Percentiles rank a stretch among this genome's conserved stretches.
Evolutionary conservation across 1,140 invertebrate genomes (phyloP).

Genomic region (Sitophilus oryzae): DNA sequence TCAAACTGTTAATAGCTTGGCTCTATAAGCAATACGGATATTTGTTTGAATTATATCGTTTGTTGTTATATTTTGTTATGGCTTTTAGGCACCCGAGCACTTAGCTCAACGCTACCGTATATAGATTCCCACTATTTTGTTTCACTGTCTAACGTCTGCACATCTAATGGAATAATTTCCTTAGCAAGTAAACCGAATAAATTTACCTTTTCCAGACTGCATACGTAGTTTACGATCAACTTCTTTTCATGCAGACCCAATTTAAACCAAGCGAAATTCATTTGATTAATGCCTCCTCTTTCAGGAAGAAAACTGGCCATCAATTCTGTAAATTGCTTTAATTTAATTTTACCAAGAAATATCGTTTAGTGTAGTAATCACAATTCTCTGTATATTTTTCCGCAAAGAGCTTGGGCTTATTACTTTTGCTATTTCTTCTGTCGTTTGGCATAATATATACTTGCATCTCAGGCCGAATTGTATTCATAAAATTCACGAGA

Average conservation of each 20-base stretch:
- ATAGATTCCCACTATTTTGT: too few relatives aligned
- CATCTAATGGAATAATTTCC: too few relatives aligned
- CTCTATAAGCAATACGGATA: too few relatives aligned
- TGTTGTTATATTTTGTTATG: too few relatives aligned
- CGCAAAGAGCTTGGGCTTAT: constrained; percentile 20
- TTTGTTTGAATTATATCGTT: too few relatives aligned
- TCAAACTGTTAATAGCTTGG: too few relatives aligned
- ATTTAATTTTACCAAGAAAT: constrained; percentile 26
- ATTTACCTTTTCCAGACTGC: constrained; percentile 19
- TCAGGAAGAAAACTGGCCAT: constrained; percentile 26
- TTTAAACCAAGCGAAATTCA: constrained; percentile 25
- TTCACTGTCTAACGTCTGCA: too few relatives aligned
- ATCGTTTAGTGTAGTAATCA: constrained; percentile 25
- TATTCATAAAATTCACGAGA: constrained; percentile 28
- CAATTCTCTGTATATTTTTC: constrained; percentile 25
- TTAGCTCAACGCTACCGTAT: too few relatives aligned
- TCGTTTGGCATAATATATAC: constrained; percentile 25
- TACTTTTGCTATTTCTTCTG: constrained; percentile 24
- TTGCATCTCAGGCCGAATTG: constrained; percentile 20
- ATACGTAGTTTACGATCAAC: constrained; percentile 24
- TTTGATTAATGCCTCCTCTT: constrained; percentile 24
- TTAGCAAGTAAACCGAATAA: constrained; percentile 17
- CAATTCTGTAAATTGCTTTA: constrained; percentile 26
- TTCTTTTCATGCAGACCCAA: constrained; percentile 25
- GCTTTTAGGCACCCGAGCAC: too few relatives aligned